Evolutionary conservation across 1,140 invertebrate genomes (phyloP), one percentile per base, ranked within the genome.

Genomic region (Microplitis mediator): DNA sequence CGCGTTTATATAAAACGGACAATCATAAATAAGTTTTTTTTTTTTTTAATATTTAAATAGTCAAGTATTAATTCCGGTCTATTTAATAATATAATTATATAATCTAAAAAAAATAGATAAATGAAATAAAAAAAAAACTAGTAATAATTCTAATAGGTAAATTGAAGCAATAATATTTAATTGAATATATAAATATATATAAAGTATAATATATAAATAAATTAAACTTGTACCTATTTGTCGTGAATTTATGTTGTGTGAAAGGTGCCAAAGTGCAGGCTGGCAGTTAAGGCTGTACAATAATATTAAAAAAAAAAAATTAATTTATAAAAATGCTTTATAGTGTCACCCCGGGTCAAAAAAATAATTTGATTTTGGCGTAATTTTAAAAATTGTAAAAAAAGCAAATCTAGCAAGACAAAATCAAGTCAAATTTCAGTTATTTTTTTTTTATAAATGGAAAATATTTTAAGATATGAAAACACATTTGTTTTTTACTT

Each of bases 1-100:
- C 79, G 86, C 86, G 85, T 87, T 87, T 85, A 79, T 78, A 45
- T 45, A 79, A 78, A 64, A 86, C 81, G 86, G 85, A 87, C 86
- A 87, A 87, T 87, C 86, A 86, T 79, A 79, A 61, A 81, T 77
- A 75, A 75, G 73, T 74, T 60, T 71, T 63, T 45, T 45, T 52
- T 23, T 4, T 52, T 51, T 60, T 39, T 31, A 35, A 32, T 45
- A 50, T 62, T 32, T 61, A 14, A 50, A 45, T 45, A 52, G 50
- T 8, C 35, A 70, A 62, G 14, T 34, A 45, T 45, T 45, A 45
- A 45, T 45, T 45, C 6, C 39, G 39, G 39, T 45, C 39, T 45
- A 45, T 45, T 45, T 23, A 23, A 23, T 23, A 23, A 23, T 23
- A 23, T 23, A 23, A 23, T 23, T 23, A 23, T 23, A 23, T 23